Percentiles rank a stretch among this genome's conserved stretches.
These are phyloP conservation scores for Acrocephalus kingi DNA, from an alignment of 2,113 vertebrate genomes.

Conservation along the genomic window DNA sequence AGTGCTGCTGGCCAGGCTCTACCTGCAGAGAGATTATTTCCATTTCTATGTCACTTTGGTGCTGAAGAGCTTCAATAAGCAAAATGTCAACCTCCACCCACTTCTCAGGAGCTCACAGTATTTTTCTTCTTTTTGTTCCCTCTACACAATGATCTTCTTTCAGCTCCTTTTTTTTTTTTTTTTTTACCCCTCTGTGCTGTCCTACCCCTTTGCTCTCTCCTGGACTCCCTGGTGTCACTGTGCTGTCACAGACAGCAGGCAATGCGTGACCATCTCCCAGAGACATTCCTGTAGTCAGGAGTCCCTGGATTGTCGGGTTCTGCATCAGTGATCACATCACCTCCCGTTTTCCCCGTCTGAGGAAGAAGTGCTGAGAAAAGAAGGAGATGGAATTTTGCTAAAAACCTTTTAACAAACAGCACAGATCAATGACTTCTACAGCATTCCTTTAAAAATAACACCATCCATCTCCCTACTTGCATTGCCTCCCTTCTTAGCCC, in stretches of 20 bases:
- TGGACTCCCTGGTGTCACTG: neutral
- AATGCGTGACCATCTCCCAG: neutral
- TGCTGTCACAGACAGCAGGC: neutral
- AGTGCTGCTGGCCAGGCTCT: neutral
- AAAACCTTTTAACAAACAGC: neutral
- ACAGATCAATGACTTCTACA: neutral
- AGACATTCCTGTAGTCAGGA: neutral
- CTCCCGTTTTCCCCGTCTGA: neutral
- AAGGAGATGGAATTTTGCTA: neutral
- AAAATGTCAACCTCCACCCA: neutral
- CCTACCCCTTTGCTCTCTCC: neutral
- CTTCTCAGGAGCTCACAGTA: neutral
- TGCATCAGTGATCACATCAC: neutral
- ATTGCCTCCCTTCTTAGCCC: neutral
- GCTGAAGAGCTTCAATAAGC: neutral
- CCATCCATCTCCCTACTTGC: neutral
- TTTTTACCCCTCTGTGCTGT: neutral
- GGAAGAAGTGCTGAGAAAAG: neutral
- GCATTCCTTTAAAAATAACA: neutral
- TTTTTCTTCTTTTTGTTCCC: neutral
- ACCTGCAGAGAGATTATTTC: neutral
- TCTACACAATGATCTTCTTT: neutral
- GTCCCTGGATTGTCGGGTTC: neutral
- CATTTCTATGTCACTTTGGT: accelerated
- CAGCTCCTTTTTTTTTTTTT: neutral